Evolutionary conservation across 2,797 vertebrate genomes (phyloP).

Genomic region (Falco peregrinus): DNA sequence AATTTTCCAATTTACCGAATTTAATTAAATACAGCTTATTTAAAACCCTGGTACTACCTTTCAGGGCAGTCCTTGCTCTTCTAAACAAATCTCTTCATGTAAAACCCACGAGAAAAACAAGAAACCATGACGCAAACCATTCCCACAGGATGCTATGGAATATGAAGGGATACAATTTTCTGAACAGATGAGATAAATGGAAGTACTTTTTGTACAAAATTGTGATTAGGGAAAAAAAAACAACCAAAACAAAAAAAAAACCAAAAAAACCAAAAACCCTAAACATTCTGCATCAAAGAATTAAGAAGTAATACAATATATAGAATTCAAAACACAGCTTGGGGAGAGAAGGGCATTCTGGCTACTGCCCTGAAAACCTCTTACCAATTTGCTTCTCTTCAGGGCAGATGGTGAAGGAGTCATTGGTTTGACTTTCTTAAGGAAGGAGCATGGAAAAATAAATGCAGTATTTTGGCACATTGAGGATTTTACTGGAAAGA

Average conservation of each 20-base stretch:
- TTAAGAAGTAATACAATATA: not conserved
- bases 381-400: not conserved
- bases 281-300: not conserved
- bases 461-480: not conserved
- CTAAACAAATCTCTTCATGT: not conserved
- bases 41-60: not conserved
- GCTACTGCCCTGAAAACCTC: not conserved
- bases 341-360: not conserved
- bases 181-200: not conserved
- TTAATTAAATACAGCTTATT: not conserved
- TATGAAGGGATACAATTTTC: not conserved
- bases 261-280: too few species aligned
- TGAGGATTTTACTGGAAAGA: not conserved
- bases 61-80: not conserved
- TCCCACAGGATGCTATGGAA: not conserved
- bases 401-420: not conserved
- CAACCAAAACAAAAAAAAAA: not conserved
- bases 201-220: not conserved
- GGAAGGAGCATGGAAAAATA: not conserved
- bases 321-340: not conserved
- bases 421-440: not conserved
- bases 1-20: not conserved
- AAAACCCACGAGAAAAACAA: not conserved
- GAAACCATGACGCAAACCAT: accelerated
- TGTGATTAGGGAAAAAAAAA: not conserved